Evolutionary conservation across 2,797 vertebrate genomes (phyloP).

Genomic region (Bucorvus abyssinicus): DNA sequence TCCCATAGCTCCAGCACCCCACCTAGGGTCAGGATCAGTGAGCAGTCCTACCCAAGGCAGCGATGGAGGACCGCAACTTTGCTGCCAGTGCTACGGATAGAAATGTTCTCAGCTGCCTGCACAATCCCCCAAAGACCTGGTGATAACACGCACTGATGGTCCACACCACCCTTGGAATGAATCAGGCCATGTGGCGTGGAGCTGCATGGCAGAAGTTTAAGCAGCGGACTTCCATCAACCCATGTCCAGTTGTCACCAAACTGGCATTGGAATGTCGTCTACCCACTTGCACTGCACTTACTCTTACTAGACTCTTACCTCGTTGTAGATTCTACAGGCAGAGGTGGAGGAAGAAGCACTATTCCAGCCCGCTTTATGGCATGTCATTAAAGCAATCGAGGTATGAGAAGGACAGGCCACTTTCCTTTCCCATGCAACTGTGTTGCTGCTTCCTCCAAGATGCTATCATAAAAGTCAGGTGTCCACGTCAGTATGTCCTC

Average conservation of each 20-base stretch:
- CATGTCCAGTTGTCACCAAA: fast-evolving
- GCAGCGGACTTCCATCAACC: neutral
- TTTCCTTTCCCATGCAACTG: neutral
- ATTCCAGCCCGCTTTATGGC: neutral
- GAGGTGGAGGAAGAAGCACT: neutral
- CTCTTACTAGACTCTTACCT: neutral
- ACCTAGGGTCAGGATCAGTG: neutral
- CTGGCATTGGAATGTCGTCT: fast-evolving
- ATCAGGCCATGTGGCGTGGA: neutral
- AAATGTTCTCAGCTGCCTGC: neutral
- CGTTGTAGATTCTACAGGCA: neutral
- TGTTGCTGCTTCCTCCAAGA: neutral
- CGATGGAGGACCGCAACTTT: fast-evolving
- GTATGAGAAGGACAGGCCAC: neutral
- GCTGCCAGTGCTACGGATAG: neutral
- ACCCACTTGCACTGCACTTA: neutral
- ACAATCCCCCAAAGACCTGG: neutral
- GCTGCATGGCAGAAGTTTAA: neutral
- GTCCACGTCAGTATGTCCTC: neutral
- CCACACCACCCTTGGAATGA: neutral
- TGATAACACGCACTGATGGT: neutral
- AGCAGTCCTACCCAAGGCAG: neutral
- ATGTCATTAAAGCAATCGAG: neutral
- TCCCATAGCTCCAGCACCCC: neutral
- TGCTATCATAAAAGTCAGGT: neutral